phyloP scores from a whole-genome alignment of 2,113 vertebrate species.

The Carollia perspicillata region DNA sequence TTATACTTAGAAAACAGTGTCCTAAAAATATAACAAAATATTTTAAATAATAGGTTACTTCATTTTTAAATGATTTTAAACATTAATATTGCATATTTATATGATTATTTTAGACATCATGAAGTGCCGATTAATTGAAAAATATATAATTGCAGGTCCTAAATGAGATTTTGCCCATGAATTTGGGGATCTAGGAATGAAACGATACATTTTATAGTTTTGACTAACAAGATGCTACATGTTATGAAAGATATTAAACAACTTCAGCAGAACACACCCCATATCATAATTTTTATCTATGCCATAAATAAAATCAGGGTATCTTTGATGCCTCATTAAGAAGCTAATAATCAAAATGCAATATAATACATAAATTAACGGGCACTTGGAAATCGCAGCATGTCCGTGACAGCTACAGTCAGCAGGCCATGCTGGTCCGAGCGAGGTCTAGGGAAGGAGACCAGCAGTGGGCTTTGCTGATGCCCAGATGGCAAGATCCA shows the following conservation, averaged over 20 bases:
- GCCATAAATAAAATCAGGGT: background rate
- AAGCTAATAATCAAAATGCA: background rate
- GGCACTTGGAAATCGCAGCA: background rate
- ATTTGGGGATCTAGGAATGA: background rate
- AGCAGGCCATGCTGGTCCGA: background rate
- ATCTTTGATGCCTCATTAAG: background rate
- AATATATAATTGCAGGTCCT: background rate
- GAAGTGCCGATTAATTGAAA: background rate
- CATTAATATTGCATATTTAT: background rate
- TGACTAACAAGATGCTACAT: background rate
- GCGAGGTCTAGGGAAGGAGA: background rate
- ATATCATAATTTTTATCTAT: background rate
- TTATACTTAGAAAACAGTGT: background rate
- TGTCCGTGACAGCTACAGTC: background rate
- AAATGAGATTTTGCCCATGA: background rate
- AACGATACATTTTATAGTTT: background rate
- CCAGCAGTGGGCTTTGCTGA: background rate
- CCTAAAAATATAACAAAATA: background rate
- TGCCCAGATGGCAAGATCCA: background rate
- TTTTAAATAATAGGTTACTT: background rate
- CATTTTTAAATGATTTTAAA: constrained; percentile 27
- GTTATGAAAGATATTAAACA: background rate
- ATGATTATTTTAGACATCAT: constrained; percentile 8
- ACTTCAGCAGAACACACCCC: background rate
- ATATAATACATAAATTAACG: background rate